Conservation (phyloP, 2,888 invertebrate species). For the Pycnomerus fuliginosus region DNA sequence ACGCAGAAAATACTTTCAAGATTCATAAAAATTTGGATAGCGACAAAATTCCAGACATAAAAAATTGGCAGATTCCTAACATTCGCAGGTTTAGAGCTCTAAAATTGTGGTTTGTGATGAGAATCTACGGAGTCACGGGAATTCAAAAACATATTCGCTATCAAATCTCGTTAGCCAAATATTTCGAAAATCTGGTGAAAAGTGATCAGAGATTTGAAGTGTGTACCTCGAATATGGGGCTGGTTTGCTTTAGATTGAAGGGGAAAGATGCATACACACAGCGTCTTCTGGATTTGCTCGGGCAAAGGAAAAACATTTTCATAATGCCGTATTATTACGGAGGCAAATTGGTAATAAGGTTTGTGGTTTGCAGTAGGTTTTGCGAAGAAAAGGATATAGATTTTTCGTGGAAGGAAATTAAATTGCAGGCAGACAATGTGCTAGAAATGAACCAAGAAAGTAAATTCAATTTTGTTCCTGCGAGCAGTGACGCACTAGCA, state of each 20-base stretch:
- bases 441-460: background rate
- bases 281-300: conserved; percentile 69
- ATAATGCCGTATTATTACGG: conserved; percentile 75
- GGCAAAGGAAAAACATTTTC: conserved; percentile 75
- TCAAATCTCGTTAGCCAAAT: conserved; percentile 72
- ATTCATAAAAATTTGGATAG: no score
- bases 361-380: conserved; percentile 76
- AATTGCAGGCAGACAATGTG: conserved; percentile 3
- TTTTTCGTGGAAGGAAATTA: conserved; percentile 62
- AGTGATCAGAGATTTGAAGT: conserved; percentile 77
- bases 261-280: conserved; percentile 70
- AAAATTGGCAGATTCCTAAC: conserved; percentile 87
- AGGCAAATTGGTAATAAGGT: conserved; percentile 71
- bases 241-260: conserved; percentile 88
- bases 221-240: conserved; percentile 54
- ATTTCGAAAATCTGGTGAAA: conserved; percentile 74
- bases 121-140: conserved; percentile 79
- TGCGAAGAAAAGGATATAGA: conserved; percentile 70
- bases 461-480: no score
- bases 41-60: no score
- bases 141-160: conserved; percentile 75
- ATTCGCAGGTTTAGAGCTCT: conserved; percentile 87
- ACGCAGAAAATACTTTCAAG: conserved; percentile 82
- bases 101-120: conserved; percentile 90
- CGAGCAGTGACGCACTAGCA: no score